Base-by-base conservation (phyloP, 2,888 invertebrate genomes). In the Synanthedon andrenaeformis region DNA sequence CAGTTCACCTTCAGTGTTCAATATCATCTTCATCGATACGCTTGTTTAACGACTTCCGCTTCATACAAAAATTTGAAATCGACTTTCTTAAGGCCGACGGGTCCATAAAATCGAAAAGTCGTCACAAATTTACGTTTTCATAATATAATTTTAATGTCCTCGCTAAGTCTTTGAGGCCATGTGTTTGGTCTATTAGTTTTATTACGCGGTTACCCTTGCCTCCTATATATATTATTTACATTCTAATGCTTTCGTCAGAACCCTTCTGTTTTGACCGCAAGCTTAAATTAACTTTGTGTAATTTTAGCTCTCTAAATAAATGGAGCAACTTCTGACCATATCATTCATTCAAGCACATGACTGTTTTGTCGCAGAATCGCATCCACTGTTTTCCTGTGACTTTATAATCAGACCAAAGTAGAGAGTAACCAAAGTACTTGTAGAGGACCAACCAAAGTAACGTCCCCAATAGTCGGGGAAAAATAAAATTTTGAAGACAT, bases 171-270 rank as follows among this genome's bases (percentile, higher is more conserved):
- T 69, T 73, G 73, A 86, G 82, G 82, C 76, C 82, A 76, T 59
- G 72, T 68, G 70, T 75, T 77, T 76, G 69, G 73, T 70, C 72
- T 78, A 80, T 79, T 77, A 74, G 72, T 78, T 85, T 82, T 79
- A 85, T 85, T 74, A 79, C 70, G 80, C 66, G 64, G 82, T 84
- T 84, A 78, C 79, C 85, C 85, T 86, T 84, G 84, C 73, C 59
- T 70, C 61, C 59, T 69, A 68, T 69, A 66, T 73, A 72, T 69
- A 66, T 69, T 68, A 69, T 71, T 71, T 70, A 70, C 66, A 64
- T 62, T 64, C 64, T 66, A 65, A 65, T 64, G 67, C 73, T 75
- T 77, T 77, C 71, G 67, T 70, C 65, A 70, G 72, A 65, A 35
- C 76, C 74, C 76, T 77, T 74, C 69, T 66, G 69, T 35, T 35